Percentiles rank a stretch among this genome's conserved stretches.
phyloP scores from a whole-genome alignment of 2,888 invertebrate genomes.

The Patella caerulea region DNA sequence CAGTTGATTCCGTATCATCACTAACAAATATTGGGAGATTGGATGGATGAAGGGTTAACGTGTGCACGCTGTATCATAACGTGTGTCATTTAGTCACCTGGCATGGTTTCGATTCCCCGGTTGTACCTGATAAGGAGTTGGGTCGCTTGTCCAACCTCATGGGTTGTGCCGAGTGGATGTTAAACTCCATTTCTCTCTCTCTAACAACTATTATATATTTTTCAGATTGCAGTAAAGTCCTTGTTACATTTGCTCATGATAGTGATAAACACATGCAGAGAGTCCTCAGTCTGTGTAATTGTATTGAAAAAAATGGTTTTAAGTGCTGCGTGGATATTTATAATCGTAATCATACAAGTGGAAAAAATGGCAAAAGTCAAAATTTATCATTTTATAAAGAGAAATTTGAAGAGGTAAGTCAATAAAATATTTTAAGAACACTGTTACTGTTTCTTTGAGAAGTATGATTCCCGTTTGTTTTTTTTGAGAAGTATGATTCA shows the following conservation, averaged over 20 bases:
- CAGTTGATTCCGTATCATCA: too few species aligned
- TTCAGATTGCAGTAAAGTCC: slow-evolving; percentile 59
- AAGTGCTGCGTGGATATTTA: slow-evolving; percentile 56
- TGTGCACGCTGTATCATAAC: too few species aligned
- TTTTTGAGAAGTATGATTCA: not conserved
- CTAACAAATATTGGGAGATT: too few species aligned
- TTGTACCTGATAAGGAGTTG: too few species aligned
- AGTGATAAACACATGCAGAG: slow-evolving; percentile 51
- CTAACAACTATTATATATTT: slow-evolving; percentile 16
- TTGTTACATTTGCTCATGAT: slow-evolving; percentile 62
- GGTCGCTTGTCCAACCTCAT: too few species aligned
- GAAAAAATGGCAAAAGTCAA: slow-evolving; percentile 2
- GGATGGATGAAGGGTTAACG: too few species aligned
- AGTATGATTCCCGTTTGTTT: not conserved
- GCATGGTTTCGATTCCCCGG: too few species aligned
- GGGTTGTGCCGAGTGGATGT: too few species aligned
- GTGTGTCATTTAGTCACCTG: too few species aligned
- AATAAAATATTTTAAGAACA: not conserved
- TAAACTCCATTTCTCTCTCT: too few species aligned
- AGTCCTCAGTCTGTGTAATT: slow-evolving; percentile 57
- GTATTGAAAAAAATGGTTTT: slow-evolving; percentile 60
- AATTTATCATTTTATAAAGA: slow-evolving; percentile 10
- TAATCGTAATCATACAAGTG: slow-evolving; percentile 28
- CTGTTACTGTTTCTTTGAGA: not conserved
- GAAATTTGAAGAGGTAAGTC: slow-evolving; percentile 20